Conservation (phyloP, 1,140 invertebrate species). For the Chionoecetes opilio region DNA sequence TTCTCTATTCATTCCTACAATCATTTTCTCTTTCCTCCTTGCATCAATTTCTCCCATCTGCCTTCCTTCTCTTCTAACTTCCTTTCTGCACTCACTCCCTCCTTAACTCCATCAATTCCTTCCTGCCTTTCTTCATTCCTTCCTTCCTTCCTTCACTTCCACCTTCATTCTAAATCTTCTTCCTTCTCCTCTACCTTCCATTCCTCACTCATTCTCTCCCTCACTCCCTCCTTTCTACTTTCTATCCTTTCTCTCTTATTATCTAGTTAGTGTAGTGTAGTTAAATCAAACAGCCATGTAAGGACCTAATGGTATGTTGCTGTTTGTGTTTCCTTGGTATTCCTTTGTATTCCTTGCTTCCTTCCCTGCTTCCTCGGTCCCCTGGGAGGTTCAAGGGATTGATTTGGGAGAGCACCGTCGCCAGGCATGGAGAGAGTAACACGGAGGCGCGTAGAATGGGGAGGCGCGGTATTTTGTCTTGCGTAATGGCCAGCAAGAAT, state of each 20-base stretch:
- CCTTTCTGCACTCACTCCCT: too few species aligned
- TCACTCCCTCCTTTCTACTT: too few species aligned
- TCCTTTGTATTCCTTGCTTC: neutral
- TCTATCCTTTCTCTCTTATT: too few species aligned
- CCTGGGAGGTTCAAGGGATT: neutral
- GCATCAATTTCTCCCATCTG: neutral
- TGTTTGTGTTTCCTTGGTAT: too few species aligned
- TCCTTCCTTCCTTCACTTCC: neutral
- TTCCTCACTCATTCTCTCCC: too few species aligned
- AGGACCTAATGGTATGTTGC: too few species aligned
- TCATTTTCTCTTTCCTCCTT: too few species aligned
- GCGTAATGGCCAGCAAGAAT: neutral
- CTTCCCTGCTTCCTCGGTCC: neutral
- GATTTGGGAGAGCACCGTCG: neutral
- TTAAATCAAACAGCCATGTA: too few species aligned
- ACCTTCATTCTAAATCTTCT: neutral
- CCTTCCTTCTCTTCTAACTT: too few species aligned
- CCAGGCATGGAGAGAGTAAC: neutral
- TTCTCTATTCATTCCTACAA: too few species aligned
- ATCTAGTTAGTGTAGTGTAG: too few species aligned
- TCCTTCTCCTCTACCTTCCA: neutral
- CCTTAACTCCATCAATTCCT: neutral
- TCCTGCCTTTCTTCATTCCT: neutral
- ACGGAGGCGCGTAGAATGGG: neutral
- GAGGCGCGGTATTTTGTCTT: neutral